Percentiles rank a stretch among this genome's conserved stretches.
Evolutionary conservation across 2,888 invertebrate genomes (phyloP).

Genomic region (Drosophila meridiana): DNA sequence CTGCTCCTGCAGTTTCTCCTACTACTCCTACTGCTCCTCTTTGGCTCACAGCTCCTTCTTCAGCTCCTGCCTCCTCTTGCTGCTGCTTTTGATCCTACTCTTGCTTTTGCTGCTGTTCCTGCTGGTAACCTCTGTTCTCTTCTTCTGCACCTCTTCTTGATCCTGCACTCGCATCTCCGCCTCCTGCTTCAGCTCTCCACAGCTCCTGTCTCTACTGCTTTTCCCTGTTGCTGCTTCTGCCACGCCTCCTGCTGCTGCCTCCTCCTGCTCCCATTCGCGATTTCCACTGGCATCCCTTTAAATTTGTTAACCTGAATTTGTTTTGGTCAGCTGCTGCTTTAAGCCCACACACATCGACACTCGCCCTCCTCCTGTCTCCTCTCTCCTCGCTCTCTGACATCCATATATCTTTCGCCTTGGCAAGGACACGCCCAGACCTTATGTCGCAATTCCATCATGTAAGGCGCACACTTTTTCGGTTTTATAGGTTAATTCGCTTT

Average conservation of each 20-base stretch:
- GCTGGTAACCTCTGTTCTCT: not conserved
- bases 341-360: constrained; percentile 24
- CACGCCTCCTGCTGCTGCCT: not conserved
- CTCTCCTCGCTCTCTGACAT: constrained; percentile 21
- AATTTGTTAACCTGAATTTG: constrained; percentile 59
- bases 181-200: not conserved
- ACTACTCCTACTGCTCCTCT: not conserved
- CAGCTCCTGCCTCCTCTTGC: not conserved
- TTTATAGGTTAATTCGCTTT: constrained; percentile 84
- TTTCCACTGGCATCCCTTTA: constrained; percentile 48
- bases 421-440: constrained; percentile 78
- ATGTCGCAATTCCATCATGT: constrained; percentile 79
- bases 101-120: not conserved
- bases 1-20: not conserved
- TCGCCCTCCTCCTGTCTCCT: not conserved
- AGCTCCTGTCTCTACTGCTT: not conserved
- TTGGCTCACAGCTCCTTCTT: too few relatives aligned
- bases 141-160: not conserved
- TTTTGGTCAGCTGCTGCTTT: constrained; percentile 71
- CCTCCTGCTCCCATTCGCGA: not conserved
- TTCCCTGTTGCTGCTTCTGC: not conserved
- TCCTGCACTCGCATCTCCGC: not conserved
- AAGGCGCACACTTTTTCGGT: constrained; percentile 76
- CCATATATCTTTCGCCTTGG: constrained; percentile 48
- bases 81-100: not conserved